Evolutionary conservation across 2,797 vertebrate species (phyloP).

Genomic region (Nyctalus aviator): DNA sequence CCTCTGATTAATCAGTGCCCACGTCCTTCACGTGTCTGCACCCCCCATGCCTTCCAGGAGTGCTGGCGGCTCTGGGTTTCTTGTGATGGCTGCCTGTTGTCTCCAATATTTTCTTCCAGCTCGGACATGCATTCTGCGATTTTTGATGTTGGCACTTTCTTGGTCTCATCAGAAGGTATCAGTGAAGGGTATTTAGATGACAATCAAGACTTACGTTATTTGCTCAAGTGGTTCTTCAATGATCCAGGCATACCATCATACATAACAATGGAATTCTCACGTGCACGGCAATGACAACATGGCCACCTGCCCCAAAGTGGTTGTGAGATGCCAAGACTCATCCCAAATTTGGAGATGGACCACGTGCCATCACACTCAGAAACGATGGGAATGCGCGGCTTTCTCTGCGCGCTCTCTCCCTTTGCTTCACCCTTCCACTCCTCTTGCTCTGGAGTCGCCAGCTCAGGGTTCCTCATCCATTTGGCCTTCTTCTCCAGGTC

Average conservation of each 20-base stretch:
- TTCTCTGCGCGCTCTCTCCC: neutral
- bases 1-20: neutral
- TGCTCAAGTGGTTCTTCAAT: neutral
- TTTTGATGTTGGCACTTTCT: neutral
- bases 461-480: neutral
- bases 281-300: rapidly evolving
- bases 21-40: rapidly evolving
- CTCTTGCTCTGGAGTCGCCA: neutral
- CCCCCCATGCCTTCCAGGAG: no score
- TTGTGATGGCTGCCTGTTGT: rapidly evolving
- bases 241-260: rapidly evolving
- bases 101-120: neutral
- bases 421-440: rapidly evolving
- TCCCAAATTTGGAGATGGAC: neutral
- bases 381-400: rapidly evolving
- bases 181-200: neutral
- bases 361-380: neutral
- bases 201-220: neutral
- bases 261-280: neutral
- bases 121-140: no score
- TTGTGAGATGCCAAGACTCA: neutral
- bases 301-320: neutral
- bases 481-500: neutral
- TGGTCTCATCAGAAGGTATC: neutral
- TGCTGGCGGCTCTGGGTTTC: neutral